A percentile compares a stretch with the other conserved stretches of the same genome.
These are phyloP conservation scores for Herpetotheres cachinnans DNA, from an alignment of 2,113 vertebrate species.

Conservation along the genomic window DNA sequence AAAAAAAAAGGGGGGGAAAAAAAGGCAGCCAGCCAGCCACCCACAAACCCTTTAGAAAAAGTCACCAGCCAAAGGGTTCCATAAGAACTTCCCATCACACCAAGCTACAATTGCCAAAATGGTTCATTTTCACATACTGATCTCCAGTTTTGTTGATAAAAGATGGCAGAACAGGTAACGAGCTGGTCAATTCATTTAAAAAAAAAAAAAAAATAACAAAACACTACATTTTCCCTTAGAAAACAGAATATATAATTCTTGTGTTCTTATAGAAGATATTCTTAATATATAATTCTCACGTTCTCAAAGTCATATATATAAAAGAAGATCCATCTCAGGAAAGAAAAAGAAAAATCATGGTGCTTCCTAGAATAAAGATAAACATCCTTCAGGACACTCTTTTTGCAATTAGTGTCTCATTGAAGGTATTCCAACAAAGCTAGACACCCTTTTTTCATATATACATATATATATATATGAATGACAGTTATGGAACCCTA, in stretches of 20 bases:
- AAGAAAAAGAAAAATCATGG: neutral
- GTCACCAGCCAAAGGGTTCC: neutral
- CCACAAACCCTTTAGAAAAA: neutral
- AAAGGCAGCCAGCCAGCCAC: neutral
- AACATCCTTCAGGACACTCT: neutral
- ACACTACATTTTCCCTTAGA: neutral
- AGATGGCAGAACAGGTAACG: accelerated
- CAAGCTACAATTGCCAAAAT: neutral
- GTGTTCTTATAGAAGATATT: neutral
- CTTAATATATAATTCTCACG: neutral
- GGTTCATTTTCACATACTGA: neutral
- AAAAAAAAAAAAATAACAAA: neutral
- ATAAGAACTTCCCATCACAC: neutral
- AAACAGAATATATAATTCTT: neutral
- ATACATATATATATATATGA: too few relatives aligned
- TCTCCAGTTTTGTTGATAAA: neutral
- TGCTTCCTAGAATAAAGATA: neutral
- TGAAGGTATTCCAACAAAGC: neutral
- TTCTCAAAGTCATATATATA: accelerated
- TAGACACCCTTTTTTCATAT: neutral
- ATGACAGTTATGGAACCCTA: neutral
- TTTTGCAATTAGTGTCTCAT: neutral
- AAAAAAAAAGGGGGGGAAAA: neutral
- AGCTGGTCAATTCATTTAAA: neutral
- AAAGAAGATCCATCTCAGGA: neutral